phyloP scores from a whole-genome alignment of 2,888 invertebrate species.

The Zygaena filipendulae region DNA sequence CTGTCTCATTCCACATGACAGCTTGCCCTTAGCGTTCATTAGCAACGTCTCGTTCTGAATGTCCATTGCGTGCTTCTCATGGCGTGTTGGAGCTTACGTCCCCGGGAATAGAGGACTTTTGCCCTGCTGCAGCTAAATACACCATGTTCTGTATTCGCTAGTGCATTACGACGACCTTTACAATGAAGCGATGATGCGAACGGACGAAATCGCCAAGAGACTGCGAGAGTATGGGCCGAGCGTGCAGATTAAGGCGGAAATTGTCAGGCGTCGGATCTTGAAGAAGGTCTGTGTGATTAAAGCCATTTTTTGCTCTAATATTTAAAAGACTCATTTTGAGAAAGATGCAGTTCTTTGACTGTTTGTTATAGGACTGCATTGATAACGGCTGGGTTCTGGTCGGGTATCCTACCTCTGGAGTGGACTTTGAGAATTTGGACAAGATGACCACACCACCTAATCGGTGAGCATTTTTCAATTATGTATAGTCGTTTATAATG shows the following conservation, averaged over 20 bases:
- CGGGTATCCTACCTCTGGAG: constrained; percentile 65
- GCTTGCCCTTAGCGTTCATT: too few species aligned
- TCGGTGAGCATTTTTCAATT: constrained; percentile 47
- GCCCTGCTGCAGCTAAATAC: too few species aligned
- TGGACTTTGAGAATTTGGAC: constrained; percentile 71
- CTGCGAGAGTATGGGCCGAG: constrained; percentile 35
- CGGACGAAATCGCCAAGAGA: constrained; percentile 35
- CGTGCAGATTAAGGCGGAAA: constrained; percentile 31
- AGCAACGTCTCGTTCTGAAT: too few species aligned
- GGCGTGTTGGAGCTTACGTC: too few species aligned
- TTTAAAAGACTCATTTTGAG: too few species aligned
- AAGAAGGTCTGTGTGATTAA: constrained; percentile 23
- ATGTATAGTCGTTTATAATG: too few species aligned
- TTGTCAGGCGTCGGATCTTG: constrained; percentile 34
- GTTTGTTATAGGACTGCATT: constrained; percentile 65
- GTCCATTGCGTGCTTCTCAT: too few species aligned
- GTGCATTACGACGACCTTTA: constrained; percentile 68
- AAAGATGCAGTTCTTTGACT: too few species aligned
- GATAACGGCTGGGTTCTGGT: constrained; percentile 72
- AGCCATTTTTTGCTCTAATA: background rate
- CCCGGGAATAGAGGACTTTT: too few species aligned
- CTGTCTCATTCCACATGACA: too few species aligned
- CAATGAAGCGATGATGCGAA: constrained; percentile 47
- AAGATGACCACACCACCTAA: constrained; percentile 71
- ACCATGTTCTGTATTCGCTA: too few species aligned